phyloP scores from a whole-genome alignment of 2,888 invertebrate genomes.

The Hemistola chrysoprasaria region DNA sequence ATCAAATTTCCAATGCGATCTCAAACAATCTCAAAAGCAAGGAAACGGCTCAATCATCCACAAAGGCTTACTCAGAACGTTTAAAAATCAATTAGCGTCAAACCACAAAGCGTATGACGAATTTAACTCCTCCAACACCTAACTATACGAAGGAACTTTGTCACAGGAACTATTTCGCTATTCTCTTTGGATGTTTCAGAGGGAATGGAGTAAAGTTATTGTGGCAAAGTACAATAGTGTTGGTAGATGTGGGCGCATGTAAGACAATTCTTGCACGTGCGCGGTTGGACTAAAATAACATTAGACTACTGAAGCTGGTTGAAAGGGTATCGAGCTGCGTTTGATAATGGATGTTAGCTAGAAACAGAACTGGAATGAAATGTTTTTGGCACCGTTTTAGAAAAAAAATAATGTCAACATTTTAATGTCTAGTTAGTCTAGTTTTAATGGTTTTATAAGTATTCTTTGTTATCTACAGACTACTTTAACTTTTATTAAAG shows the following conservation, averaged over 20 bases:
- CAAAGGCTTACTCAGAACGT: constrained; percentile 56
- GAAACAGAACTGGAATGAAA: neutral
- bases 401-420: too few species aligned
- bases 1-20: too few species aligned
- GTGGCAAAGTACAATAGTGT: constrained; percentile 2
- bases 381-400: too few species aligned
- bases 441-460: too few species aligned
- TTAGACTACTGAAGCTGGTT: constrained; percentile 54
- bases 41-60: constrained; percentile 52
- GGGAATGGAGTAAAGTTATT: neutral
- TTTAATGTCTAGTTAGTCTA: too few species aligned
- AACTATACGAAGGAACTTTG: constrained; percentile 1
- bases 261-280: constrained; percentile 47
- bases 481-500: too few species aligned
- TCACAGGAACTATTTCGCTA: neutral
- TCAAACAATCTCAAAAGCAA: constrained; percentile 6
- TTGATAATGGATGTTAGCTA: constrained; percentile 14
- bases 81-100: constrained; percentile 68
- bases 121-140: constrained; percentile 8
- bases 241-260: constrained; percentile 22
- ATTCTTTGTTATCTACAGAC: too few species aligned
- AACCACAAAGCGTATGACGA: constrained; percentile 18
- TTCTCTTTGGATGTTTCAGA: neutral
- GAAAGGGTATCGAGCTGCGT: constrained; percentile 36
- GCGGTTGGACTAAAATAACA: constrained; percentile 67